Evolutionary conservation across 2,888 invertebrate genomes (phyloP).

Genomic region (Cephus pulcher): DNA sequence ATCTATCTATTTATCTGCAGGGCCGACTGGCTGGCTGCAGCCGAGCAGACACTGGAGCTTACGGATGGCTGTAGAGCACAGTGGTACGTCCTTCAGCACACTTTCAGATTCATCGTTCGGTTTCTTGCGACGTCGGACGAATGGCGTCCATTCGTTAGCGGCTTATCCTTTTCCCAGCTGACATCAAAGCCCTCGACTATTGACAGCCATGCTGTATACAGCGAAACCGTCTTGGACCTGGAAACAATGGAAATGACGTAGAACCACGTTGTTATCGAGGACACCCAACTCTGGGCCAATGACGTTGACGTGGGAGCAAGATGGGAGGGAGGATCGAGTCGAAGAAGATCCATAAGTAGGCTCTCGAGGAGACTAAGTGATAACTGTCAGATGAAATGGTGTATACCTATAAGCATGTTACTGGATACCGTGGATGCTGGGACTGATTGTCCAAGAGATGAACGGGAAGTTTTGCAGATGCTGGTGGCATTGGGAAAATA

Average conservation of each 20-base stretch:
- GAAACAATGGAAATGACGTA: neutral
- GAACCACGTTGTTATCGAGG: neutral
- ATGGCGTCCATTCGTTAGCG: neutral
- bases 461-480: slow-evolving; percentile 7
- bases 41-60: neutral
- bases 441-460: neutral
- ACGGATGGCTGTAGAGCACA: neutral
- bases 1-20: neutral
- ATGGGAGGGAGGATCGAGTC: neutral
- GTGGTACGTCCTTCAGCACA: neutral
- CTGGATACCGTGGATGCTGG: neutral
- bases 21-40: neutral
- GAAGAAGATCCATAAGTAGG: neutral
- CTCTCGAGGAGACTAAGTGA: neutral
- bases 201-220: neutral
- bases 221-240: neutral
- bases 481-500: slow-evolving; percentile 17
- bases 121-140: neutral
- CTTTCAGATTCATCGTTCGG: neutral
- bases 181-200: neutral
- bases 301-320: neutral
- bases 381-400: neutral
- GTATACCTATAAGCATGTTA: neutral
- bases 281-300: neutral
- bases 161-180: neutral